phyloP scores from a whole-genome alignment of 2,797 vertebrate genomes.

The Kryptopterus vitreolus region DNA sequence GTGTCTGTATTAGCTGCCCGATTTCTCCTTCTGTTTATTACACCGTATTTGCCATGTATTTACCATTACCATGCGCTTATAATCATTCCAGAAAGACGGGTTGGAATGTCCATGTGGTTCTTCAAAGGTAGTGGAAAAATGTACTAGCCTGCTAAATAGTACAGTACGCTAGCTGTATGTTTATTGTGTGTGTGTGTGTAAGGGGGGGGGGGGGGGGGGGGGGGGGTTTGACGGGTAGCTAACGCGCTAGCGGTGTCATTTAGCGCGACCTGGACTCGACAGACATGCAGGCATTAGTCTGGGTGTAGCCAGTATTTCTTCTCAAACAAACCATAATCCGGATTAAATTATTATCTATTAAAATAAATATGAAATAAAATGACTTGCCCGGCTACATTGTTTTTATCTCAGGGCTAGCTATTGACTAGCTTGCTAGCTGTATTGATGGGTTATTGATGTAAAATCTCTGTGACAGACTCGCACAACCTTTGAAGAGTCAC shows the following conservation, averaged over 20 bases:
- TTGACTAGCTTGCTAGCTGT: background rate
- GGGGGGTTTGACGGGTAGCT: slow-evolving; percentile 16
- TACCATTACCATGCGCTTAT: background rate
- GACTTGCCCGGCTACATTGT: background rate
- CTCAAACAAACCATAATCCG: background rate
- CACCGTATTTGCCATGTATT: background rate
- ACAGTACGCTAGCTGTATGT: background rate
- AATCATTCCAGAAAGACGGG: background rate
- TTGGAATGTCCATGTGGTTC: background rate
- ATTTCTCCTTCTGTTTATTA: background rate
- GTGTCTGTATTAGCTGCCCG: background rate
- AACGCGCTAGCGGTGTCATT: slow-evolving; percentile 6
- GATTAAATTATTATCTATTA: background rate
- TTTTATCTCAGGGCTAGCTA: background rate
- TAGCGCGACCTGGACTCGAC: background rate
- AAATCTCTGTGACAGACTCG: background rate
- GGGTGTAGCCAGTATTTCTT: background rate
- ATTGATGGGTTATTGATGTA: background rate
- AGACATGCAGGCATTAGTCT: background rate
- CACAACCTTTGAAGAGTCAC: background rate
- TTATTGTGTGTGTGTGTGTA: too few species aligned
- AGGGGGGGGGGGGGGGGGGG: too few species aligned
- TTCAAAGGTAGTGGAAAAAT: background rate
- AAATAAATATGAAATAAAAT: background rate
- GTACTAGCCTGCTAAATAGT: slow-evolving; percentile 13